Conservation (phyloP, 2,888 invertebrate genomes). For the Drosophila parthenogenetica region DNA sequence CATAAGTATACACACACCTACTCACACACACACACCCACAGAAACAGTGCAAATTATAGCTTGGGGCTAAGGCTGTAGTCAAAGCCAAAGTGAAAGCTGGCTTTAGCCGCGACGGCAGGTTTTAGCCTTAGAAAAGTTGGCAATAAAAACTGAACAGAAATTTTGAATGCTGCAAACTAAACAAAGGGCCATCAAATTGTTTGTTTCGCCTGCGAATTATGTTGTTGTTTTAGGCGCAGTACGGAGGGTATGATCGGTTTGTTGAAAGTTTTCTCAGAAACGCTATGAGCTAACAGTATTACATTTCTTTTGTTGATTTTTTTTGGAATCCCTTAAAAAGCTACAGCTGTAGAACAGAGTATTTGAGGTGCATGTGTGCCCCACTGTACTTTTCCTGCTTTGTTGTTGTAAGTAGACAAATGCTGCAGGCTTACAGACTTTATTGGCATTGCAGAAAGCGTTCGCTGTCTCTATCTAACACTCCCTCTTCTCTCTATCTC, state of each 20-base stretch:
- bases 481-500: neutral
- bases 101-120: conserved; percentile 12
- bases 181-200: conserved; percentile 47
- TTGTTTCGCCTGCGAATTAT: conserved; percentile 2
- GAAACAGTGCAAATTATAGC: conserved; percentile 14
- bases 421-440: conserved; percentile 51
- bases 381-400: neutral
- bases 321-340: too few species aligned
- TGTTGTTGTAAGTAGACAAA: conserved; percentile 32
- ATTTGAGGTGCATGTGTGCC: neutral
- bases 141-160: conserved; percentile 30
- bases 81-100: conserved; percentile 20
- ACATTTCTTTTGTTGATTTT: too few species aligned
- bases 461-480: neutral
- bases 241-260: neutral
- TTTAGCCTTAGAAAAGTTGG: conserved; percentile 15
- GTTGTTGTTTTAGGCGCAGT: conserved; percentile 7
- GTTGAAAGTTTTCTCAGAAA: neutral
- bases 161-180: conserved; percentile 45
- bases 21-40: neutral
- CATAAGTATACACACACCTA: neutral
- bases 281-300: too few species aligned
- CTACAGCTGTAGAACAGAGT: too few species aligned
- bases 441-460: conserved; percentile 47
- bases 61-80: conserved; percentile 18